Evolutionary conservation across 2,888 invertebrate species (phyloP).

Genomic region (Thereva unica): DNA sequence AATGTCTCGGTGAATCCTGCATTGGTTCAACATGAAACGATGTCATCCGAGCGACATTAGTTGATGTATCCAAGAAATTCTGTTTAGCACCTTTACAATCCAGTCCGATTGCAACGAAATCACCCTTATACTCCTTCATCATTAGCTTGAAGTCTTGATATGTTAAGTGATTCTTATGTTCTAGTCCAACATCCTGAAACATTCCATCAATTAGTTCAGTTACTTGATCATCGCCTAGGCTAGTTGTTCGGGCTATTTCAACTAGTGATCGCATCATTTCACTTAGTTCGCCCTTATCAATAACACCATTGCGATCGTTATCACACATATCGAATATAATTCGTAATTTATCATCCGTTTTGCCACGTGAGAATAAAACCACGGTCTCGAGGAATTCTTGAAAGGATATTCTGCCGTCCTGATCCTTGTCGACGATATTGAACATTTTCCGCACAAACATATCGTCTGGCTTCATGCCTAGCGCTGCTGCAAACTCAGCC

Average conservation of each 20-base stretch:
- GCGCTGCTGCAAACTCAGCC: conserved; percentile 90
- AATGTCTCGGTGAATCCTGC: conserved; percentile 71
- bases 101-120: conserved; percentile 90
- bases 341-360: conserved; percentile 88
- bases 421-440: conserved; percentile 93
- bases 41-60: conserved; percentile 93
- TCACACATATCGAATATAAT: conserved; percentile 98
- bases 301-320: conserved; percentile 90
- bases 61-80: conserved; percentile 91
- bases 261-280: conserved; percentile 92
- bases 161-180: conserved; percentile 86
- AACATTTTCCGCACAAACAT: conserved; percentile 97
- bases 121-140: conserved; percentile 97
- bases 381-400: conserved; percentile 95
- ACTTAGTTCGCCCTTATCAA: conserved; percentile 89
- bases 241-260: conserved; percentile 90
- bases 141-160: conserved; percentile 91
- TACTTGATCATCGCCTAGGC: conserved; percentile 85
- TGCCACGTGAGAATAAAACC: conserved; percentile 86
- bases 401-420: conserved; percentile 91
- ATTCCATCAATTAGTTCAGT: conserved; percentile 92
- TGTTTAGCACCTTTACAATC: conserved; percentile 96
- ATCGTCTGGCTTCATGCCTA: conserved; percentile 94
- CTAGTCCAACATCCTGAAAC: conserved; percentile 89
- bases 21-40: conserved; percentile 88